phyloP scores from a whole-genome alignment of 2,888 invertebrate species.

The Agriopis aurantiaria region DNA sequence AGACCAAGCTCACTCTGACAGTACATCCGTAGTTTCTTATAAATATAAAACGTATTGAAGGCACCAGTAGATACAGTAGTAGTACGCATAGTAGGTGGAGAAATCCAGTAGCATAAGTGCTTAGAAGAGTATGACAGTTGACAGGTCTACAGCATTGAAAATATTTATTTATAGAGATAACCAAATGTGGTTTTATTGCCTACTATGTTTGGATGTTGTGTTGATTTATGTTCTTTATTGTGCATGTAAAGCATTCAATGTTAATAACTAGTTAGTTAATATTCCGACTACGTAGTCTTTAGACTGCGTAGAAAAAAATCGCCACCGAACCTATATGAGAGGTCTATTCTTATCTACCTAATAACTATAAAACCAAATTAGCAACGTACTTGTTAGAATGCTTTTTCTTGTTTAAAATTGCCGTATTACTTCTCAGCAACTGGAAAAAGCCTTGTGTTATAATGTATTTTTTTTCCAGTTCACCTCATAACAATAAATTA shows the following conservation, averaged over 20 bases:
- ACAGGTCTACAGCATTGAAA: conserved; percentile 1
- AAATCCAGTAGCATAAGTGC: conserved; percentile 13
- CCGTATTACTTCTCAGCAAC: neutral
- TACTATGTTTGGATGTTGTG: neutral
- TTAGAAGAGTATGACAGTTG: conserved; percentile 9
- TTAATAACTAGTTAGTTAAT: conserved; percentile 8
- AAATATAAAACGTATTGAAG: conserved; percentile 39
- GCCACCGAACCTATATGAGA: neutral
- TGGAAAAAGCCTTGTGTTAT: conserved; percentile 17
- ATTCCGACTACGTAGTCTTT: conserved; percentile 3
- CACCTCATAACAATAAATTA: conserved; percentile 17
- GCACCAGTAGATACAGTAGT: neutral
- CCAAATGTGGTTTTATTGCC: conserved; percentile 1
- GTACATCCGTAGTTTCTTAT: conserved; percentile 37
- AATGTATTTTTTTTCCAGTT: conserved; percentile 17
- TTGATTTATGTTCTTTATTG: conserved; percentile 9
- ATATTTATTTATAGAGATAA: conserved; percentile 9
- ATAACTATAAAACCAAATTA: neutral
- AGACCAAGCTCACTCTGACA: conserved; percentile 16
- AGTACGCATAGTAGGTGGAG: neutral
- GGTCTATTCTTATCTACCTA: neutral
- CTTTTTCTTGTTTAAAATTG: neutral
- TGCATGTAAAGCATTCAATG: conserved; percentile 4
- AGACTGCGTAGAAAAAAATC: neutral
- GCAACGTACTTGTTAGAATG: neutral